Conservation (phyloP, 2,797 vertebrate genomes). For the Acrossocheilus fasciatus region DNA sequence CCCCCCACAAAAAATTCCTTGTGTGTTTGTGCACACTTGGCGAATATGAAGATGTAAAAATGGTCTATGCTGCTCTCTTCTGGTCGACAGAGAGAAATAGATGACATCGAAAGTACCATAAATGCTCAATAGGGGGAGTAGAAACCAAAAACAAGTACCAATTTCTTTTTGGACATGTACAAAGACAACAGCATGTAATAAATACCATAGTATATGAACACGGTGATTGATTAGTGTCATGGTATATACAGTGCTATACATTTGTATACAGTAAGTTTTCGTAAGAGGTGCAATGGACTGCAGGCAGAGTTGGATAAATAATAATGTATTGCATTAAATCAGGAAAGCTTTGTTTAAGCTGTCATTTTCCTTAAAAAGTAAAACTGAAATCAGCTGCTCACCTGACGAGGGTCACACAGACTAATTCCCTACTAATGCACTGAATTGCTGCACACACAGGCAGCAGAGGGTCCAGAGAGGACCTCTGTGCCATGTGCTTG, state of each 20-base stretch:
- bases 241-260: not conserved
- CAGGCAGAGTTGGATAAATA: not conserved
- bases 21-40: no score
- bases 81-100: not conserved
- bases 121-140: not conserved
- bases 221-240: not conserved
- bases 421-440: not conserved
- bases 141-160: not conserved
- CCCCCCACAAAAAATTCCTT: no score
- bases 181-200: not conserved
- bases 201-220: not conserved
- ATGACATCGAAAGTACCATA: not conserved
- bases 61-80: conserved; percentile 17
- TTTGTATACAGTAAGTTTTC: not conserved
- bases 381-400: not conserved
- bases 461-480: conserved; percentile 39
- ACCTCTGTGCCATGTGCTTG: conserved; percentile 68
- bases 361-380: not conserved
- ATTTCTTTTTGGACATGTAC: not conserved
- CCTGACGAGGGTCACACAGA: not conserved
- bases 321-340: not conserved
- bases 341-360: not conserved
- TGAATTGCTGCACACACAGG: not conserved
- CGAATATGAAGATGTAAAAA: not conserved
- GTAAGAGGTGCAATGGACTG: not conserved